Evolutionary conservation across 2,797 vertebrate species (phyloP), one percentile per base, ranked within the genome.

Genomic region (Stomatorhinus walkeri): DNA sequence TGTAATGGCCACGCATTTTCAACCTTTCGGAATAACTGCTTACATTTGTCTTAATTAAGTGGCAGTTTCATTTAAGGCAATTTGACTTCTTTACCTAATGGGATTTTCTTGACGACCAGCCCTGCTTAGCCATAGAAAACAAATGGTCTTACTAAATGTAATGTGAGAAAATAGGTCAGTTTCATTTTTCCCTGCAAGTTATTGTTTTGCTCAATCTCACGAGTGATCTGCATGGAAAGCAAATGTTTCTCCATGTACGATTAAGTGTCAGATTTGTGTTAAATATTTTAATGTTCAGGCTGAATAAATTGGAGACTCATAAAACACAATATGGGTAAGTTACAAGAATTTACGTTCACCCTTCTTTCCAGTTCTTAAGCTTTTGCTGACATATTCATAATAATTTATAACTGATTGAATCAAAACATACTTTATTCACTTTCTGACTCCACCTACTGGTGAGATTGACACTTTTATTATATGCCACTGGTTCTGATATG

Each of bases 11-110:
- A 51, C 1, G 24, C 46, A 85, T 85, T 85, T 85, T 51, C 81
- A 85, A 49, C 81, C 81, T 85, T 85, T 49, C 24, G 46, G 43
- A 85, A 85, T 85, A 85, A 85, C 40, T 85, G 81, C 81, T 51
- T 85, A 51, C 43, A 85, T 85, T 85, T 85, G 81, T 85, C 81
- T 85, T 85, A 85, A 85, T 85, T 85, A 85, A 51, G 81, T 51
- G 81, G 81, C 46, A 85, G 81, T 24, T 51, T 46, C 48, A 24
- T 85, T 85, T 85, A 85, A 28, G 81, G 46, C n/a, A 48, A 48
- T 85, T 85, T 48, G 81, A 85, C 81, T 51, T 85, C 81, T 85
- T 85, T 85, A 24, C 81, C 43, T 48, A 85, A 85, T 85, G 81
- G 81, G 81, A 85, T 48, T 85, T 85, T 51, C 81, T 85, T 85